Conservation (phyloP, 2,113 vertebrate genomes). For the Sardina pilchardus region DNA sequence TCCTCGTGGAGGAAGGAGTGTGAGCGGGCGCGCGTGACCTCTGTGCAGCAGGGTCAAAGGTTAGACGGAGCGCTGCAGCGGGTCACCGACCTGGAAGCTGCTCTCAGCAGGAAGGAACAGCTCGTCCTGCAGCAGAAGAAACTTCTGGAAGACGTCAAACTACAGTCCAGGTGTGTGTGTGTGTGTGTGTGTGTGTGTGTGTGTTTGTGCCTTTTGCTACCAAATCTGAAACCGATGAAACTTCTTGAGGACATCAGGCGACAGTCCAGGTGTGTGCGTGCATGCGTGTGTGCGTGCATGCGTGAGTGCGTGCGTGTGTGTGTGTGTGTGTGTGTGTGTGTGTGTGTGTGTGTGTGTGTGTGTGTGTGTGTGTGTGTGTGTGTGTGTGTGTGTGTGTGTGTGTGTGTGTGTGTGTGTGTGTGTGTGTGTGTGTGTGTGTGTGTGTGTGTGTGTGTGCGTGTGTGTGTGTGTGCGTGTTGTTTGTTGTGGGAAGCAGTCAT, state of each 20-base stretch:
- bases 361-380: too few relatives aligned
- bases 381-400: too few relatives aligned
- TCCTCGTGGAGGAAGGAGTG: constrained; percentile 79
- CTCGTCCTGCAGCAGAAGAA: constrained; percentile 90
- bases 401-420: too few relatives aligned
- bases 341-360: too few relatives aligned
- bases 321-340: too few relatives aligned
- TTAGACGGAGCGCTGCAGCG: constrained; percentile 87
- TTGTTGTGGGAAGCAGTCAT: too few relatives aligned
- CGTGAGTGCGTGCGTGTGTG: too few relatives aligned
- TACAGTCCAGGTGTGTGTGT: constrained; percentile 63
- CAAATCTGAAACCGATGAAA: constrained; percentile 62
- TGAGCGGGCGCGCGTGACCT: constrained; percentile 75
- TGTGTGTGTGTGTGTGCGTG: too few relatives aligned
- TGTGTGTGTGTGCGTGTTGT: too few relatives aligned
- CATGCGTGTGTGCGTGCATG: too few relatives aligned
- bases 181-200: background rate
- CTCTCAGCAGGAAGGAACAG: constrained; percentile 86
- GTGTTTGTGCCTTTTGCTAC: too few relatives aligned
- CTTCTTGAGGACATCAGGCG: constrained; percentile 88
- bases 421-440: too few relatives aligned
- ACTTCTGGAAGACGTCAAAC: constrained; percentile 89
- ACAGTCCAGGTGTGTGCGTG: constrained; percentile 61
- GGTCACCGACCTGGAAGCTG: constrained; percentile 84
- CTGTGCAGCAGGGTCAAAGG: constrained; percentile 84